Evolutionary conservation across 2,797 vertebrate genomes (phyloP), one percentile per base, ranked within the genome.

Genomic region (Diplodus sargus): DNA sequence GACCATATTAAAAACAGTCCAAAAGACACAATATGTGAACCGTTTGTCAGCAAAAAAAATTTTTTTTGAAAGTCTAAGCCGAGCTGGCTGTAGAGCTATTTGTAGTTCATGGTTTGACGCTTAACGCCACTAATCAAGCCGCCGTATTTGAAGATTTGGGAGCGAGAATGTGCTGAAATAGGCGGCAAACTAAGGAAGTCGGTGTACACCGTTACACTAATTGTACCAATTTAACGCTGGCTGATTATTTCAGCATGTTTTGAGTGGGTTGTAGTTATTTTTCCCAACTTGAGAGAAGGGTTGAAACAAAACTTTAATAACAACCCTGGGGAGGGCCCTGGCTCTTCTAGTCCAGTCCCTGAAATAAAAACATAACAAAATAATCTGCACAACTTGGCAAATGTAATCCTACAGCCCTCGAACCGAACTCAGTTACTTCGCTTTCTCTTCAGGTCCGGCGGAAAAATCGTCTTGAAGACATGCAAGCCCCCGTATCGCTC

Each of bases 391-490:
- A 28, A 70, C 10, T 61, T 30, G 23, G 28, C 14, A 30, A 56
- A 85, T 67, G 60, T 77, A 72, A 78, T 63, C 68, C 52, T 63
- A 61, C 13, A 78, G 39, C 13, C 25, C 54, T 4, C 48, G 5
- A 14, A 13, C 16, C 20, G 23, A 28, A 57, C 25, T 62, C 14
- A 39, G 17, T n/a, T 13, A 0, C 5, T 52, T 81, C 45, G 28
- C 43, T 59, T 60, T 42, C 56, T 68, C 45, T 1, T 56, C 69
- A 34, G 39, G 51, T 79, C 47, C 43, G 72, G 56, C 54, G 16
- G 5, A 66, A 82, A 87, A 83, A 86, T 74, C 60, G 25, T 49
- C 20, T 45, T 64, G 66, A 70, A 72, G 58, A 76, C 68, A 68
- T n/a, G 43, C 72, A 42, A 20, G 25, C 14, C 51, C 13, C 34